Conservation (phyloP, 2,113 vertebrate genomes). For the Caretta caretta region DNA sequence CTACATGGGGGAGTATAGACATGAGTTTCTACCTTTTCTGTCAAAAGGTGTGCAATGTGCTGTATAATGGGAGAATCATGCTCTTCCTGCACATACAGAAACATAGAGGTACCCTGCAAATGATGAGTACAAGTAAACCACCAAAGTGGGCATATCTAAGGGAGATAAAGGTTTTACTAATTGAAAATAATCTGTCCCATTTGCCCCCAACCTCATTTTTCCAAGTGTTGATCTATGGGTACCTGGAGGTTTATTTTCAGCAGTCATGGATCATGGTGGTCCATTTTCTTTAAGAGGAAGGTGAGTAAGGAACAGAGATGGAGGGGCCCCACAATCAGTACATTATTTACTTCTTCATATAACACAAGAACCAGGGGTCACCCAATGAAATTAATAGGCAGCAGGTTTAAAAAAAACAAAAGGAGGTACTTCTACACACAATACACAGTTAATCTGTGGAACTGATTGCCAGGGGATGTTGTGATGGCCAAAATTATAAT, state of each 20-base stretch:
- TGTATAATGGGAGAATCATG: accelerated
- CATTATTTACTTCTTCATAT: not conserved
- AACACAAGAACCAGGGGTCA: not conserved
- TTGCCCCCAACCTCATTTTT: accelerated
- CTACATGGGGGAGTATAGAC: not conserved
- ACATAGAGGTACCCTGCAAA: not conserved
- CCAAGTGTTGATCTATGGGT: not conserved
- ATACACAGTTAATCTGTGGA: not conserved
- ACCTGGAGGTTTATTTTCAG: not conserved
- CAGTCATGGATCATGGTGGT: not conserved
- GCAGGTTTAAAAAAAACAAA: not conserved
- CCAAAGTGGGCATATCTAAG: not conserved
- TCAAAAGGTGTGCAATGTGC: accelerated
- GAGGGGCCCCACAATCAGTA: not conserved
- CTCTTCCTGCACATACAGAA: not conserved
- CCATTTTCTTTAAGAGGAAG: not conserved
- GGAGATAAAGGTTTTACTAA: not conserved
- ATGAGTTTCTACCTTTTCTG: not conserved
- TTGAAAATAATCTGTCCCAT: accelerated
- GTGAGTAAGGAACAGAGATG: not conserved
- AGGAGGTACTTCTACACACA: not conserved
- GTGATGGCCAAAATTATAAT: not conserved
- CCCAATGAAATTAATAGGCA: not conserved
- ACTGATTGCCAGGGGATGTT: not conserved
- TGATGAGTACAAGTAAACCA: not conserved